Conservation (phyloP, 1,140 invertebrate species). For the Ericerus pela region DNA sequence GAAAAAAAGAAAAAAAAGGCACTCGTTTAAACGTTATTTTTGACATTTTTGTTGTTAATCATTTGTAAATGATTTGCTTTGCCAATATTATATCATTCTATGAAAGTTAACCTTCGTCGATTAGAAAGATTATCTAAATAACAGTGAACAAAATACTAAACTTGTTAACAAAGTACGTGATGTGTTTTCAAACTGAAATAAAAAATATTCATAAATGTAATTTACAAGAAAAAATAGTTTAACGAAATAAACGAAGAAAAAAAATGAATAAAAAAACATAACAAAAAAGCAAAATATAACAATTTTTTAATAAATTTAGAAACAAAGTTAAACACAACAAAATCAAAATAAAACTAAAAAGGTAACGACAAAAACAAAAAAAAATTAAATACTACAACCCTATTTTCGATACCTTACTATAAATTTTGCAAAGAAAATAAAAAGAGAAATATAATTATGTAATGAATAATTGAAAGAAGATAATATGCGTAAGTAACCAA, state of each 20-base stretch:
- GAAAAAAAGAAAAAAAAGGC: too few relatives aligned
- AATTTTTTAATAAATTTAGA: not conserved
- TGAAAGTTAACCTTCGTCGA: too few relatives aligned
- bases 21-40: too few relatives aligned
- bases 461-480: not conserved
- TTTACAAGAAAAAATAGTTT: not conserved
- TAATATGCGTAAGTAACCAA: not conserved
- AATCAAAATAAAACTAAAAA: not conserved
- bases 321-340: not conserved
- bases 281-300: not conserved
- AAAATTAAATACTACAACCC: conserved; percentile 5
- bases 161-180: conserved; percentile 1
- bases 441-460: not conserved
- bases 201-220: not conserved
- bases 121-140: too few relatives aligned
- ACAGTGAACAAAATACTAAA: too few relatives aligned
- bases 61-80: too few relatives aligned
- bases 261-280: not conserved
- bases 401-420: not conserved
- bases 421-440: not conserved
- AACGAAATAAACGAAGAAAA: not conserved
- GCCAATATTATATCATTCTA: too few relatives aligned
- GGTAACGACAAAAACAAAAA: not conserved
- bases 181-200: not conserved
- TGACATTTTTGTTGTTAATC: too few relatives aligned